These are phyloP conservation scores for Oceanites oceanicus DNA, from an alignment of 2,113 vertebrate genomes.

Conservation along the genomic window DNA sequence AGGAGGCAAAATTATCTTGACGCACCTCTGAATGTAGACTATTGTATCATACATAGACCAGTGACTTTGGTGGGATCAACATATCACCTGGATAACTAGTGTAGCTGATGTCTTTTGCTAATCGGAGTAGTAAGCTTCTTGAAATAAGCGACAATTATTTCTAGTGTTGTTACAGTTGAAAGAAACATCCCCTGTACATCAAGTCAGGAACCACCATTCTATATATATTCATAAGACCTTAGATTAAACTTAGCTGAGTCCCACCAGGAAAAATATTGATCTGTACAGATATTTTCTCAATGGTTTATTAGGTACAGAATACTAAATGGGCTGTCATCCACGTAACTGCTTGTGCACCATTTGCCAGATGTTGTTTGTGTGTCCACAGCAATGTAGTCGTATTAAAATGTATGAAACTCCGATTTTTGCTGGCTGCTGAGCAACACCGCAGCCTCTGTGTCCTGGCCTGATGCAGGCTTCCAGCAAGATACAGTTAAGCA, in stretches of 20 bases:
- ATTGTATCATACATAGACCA: fast-evolving
- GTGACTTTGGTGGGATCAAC: not conserved
- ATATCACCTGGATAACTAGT: fast-evolving
- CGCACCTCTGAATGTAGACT: not conserved
- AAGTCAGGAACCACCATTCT: not conserved
- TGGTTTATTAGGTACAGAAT: not conserved
- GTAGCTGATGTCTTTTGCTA: not conserved
- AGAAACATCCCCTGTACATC: not conserved
- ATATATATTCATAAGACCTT: not conserved
- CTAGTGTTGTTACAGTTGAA: not conserved
- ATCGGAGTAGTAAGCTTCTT: not conserved
- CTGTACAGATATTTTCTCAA: not conserved
- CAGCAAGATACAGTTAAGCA: not conserved
- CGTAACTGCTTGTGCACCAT: not conserved
- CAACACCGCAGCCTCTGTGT: not conserved
- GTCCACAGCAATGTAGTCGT: not conserved
- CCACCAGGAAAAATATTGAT: not conserved
- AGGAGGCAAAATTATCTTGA: not conserved
- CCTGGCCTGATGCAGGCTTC: not conserved
- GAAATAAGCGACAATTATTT: not conserved
- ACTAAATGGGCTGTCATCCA: not conserved
- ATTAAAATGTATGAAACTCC: constrained; percentile 31
- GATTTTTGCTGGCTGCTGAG: not conserved
- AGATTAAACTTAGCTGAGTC: not conserved
- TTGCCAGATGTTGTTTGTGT: constrained; percentile 53